Base-by-base conservation (phyloP, 1,140 invertebrate species). In the Lithobius niger region DNA sequence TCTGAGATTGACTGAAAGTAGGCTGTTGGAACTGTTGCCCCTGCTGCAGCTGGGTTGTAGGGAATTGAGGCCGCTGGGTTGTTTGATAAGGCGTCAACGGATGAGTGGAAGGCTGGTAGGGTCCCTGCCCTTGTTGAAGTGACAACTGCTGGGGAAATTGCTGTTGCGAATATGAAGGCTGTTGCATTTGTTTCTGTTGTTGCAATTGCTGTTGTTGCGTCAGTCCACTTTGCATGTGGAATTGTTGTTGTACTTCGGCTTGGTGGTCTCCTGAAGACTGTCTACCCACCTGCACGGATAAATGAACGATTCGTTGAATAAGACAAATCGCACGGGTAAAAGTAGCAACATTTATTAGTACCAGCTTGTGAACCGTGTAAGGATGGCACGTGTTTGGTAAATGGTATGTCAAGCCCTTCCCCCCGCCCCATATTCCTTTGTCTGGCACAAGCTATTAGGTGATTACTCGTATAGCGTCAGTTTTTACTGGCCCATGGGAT, bases 11-110 rank as follows among this genome's bases (percentile, higher is more conserved):
- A n/a, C n/a, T n/a, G n/a, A n/a, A n/a, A n/a, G n/a, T n/a, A n/a
- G n/a, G n/a, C 31, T 36, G 31, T 36, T 36, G 31, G 6, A 36
- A n/a, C 28, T 61, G 60, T 45, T 63, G 63, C 31, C 61, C 60
- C 27, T 61, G 58, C 4, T 50, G 21, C 54, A 56, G 55, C 50
- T 59, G 58, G 40, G 57, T 16, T 61, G 31, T 36, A 6, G 31
- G 6, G 6, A n/a, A 10, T 6, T 6, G 31, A 36, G n/a, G 6
- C 6, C 6, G 31, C n/a, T 36, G 31, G 6, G 6, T 6, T 36
- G 43, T 4, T 19, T 45, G 43, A 4, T 13, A 21, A 45, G 43
- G 6, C 4, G 19, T 3, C 6, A 19, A 59, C 19, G 54, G 51
- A n/a, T n/a, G n/a, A n/a, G n/a, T n/a, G n/a, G n/a, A n/a, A n/a